Percentiles rank a stretch among this genome's conserved stretches.
phyloP scores from a whole-genome alignment of 2,888 invertebrate species.

The Ganaspis brasiliensis region DNA sequence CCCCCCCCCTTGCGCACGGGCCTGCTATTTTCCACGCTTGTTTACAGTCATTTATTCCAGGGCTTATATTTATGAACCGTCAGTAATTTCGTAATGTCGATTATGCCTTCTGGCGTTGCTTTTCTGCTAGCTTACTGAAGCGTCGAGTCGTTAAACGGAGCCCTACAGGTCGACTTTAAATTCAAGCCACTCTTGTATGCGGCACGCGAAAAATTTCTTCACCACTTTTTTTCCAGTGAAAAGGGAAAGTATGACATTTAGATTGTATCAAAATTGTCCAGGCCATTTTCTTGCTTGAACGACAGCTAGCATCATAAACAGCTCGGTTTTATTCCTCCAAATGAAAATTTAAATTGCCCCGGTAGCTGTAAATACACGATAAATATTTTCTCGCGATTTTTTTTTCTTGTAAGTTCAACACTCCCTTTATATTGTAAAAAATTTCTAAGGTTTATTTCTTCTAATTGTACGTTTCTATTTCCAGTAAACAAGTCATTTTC shows the following conservation, averaged over 20 bases:
- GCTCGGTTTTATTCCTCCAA: neutral
- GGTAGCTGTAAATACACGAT: neutral
- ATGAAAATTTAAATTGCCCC: neutral
- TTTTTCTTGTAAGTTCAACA: too few species aligned
- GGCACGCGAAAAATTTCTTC: constrained; percentile 5
- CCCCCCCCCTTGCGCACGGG: too few species aligned
- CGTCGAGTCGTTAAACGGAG: neutral
- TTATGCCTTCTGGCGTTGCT: neutral
- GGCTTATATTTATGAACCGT: neutral
- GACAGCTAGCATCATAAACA: neutral
- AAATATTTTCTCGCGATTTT: neutral
- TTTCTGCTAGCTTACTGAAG: neutral
- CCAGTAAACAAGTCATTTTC: neutral
- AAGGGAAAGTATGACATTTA: constrained; percentile 1
- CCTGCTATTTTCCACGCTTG: neutral
- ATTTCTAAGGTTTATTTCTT: neutral
- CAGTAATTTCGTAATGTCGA: neutral
- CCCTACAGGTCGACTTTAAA: constrained; percentile 9
- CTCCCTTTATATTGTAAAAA: neutral
- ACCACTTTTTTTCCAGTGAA: neutral
- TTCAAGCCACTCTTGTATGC: constrained; percentile 21
- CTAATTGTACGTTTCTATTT: constrained; percentile 1
- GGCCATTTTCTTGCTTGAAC: neutral
- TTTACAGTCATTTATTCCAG: neutral
- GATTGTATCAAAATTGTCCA: neutral